Percentiles rank a stretch among this genome's conserved stretches.
phyloP scores from a whole-genome alignment of 2,113 vertebrate genomes.

The Azemiops feae region DNA sequence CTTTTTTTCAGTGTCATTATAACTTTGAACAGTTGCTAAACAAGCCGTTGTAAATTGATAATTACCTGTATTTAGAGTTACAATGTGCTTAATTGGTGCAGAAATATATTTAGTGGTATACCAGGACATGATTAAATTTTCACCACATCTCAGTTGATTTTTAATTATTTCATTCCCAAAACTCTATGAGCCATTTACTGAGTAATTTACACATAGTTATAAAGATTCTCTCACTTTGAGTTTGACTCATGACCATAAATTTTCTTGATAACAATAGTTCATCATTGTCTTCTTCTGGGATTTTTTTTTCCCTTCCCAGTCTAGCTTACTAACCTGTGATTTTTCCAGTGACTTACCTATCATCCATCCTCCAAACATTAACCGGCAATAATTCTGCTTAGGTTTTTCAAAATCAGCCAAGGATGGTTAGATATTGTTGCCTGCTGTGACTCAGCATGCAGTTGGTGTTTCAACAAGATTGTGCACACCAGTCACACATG shows the following conservation, averaged over 20 bases:
- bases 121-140: background rate
- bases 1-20: background rate
- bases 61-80: background rate
- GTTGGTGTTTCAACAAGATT: background rate
- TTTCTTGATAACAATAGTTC: background rate
- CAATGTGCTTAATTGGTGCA: background rate
- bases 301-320: background rate
- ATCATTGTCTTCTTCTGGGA: background rate
- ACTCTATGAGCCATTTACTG: background rate
- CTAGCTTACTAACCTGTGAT: background rate
- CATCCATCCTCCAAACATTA: background rate
- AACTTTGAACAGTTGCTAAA: background rate
- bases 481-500: background rate
- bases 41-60: background rate
- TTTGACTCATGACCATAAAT: background rate
- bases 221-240: background rate
- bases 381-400: background rate
- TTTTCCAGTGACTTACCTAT: background rate
- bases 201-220: background rate
- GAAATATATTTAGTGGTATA: background rate
- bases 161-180: background rate
- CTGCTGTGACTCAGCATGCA: background rate
- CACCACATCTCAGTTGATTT: background rate
- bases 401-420: background rate
- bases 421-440: background rate